Percentiles rank a stretch among this genome's conserved stretches.
Evolutionary conservation across 2,888 invertebrate species (phyloP).

Genomic region (Sarcophaga subvicina): DNA sequence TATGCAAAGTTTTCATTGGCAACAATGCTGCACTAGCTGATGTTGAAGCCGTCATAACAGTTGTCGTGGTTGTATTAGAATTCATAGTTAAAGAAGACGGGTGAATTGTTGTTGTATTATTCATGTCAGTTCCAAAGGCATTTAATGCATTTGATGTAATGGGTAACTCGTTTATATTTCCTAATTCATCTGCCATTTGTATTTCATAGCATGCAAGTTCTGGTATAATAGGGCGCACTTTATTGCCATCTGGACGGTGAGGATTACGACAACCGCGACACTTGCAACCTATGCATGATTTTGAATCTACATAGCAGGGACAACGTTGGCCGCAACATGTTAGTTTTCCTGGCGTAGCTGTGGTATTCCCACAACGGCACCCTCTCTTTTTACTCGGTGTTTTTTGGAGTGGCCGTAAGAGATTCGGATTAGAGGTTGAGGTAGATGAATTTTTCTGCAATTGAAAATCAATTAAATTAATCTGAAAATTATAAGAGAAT

Average conservation of each 20-base stretch:
- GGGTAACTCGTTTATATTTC: conserved; percentile 71
- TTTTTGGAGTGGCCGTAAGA: conserved; percentile 69
- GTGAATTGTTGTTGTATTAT: conserved; percentile 53
- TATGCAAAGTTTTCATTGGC: conserved; percentile 50
- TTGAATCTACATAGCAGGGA: conserved; percentile 95
- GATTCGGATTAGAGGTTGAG: conserved; percentile 61
- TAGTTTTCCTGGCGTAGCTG: conserved; percentile 92
- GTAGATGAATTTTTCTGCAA: conserved; percentile 68
- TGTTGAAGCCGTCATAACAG: conserved; percentile 36
- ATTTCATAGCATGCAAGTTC: conserved; percentile 86
- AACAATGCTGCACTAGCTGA: conserved; percentile 46
- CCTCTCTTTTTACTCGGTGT: conserved; percentile 85
- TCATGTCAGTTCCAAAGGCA: conserved; percentile 1
- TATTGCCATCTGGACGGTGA: conserved; percentile 90
- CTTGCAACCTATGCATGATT: conserved; percentile 94
- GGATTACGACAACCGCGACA: conserved; percentile 97
- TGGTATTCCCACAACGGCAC: conserved; percentile 95
- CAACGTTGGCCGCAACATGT: conserved; percentile 97
- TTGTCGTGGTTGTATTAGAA: conserved; percentile 43
- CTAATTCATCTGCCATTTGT: conserved; percentile 77
- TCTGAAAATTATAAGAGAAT: not conserved
- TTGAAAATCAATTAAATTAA: conserved; percentile 3
- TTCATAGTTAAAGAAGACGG: conserved; percentile 55
- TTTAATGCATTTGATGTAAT: conserved; percentile 63
- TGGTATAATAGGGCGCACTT: conserved; percentile 87